These are phyloP conservation scores for Solenodon paradoxus DNA, from an alignment of 2,113 vertebrate species.

Conservation along the genomic window DNA sequence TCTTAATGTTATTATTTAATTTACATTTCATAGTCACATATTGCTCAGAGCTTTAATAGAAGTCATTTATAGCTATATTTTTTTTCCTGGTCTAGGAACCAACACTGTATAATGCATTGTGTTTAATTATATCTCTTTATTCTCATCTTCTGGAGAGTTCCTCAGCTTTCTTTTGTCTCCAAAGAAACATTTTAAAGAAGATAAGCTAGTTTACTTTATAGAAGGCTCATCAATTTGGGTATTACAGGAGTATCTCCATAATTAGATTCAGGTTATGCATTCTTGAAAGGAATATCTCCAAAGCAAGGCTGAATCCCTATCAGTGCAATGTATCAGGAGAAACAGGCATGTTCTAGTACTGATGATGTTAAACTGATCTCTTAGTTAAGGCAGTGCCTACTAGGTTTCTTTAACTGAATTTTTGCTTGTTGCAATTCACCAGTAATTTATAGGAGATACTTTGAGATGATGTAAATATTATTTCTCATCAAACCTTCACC, in stretches of 20 bases:
- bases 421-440: not conserved
- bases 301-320: not conserved
- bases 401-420: not conserved
- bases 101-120: not conserved
- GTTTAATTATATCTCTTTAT: not conserved
- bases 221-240: not conserved
- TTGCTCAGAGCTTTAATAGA: not conserved
- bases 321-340: not conserved
- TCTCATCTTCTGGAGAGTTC: not conserved
- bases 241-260: not conserved
- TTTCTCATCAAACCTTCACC: not conserved
- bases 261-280: not conserved
- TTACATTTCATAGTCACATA: not conserved
- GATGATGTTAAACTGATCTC: not conserved
- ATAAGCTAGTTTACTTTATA: not conserved
- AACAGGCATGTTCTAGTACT: not conserved
- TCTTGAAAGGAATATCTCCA: not conserved
- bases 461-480: constrained; percentile 3
- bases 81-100: not conserved
- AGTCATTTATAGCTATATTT: not conserved
- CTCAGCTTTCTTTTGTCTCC: not conserved
- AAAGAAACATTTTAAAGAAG: not conserved
- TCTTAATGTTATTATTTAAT: not conserved
- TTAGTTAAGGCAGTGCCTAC: not conserved
- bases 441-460: not conserved